These are phyloP conservation scores for Metellina segmentata DNA, from an alignment of 2,888 invertebrate species.

Conservation along the genomic window DNA sequence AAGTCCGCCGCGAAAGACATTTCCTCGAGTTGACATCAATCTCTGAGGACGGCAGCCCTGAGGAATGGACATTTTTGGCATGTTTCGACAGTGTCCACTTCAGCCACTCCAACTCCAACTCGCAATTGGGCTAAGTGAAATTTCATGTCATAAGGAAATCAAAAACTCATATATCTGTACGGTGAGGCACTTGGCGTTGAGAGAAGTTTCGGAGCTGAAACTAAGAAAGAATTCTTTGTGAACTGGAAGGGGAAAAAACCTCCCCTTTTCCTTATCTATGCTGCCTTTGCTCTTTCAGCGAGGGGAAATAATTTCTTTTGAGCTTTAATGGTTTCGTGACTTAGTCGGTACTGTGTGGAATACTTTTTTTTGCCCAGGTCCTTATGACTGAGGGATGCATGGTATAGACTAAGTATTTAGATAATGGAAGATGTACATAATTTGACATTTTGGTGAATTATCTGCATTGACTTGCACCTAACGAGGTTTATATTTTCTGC, in stretches of 20 bases:
- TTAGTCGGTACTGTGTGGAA: background rate
- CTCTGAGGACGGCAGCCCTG: background rate
- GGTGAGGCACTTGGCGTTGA: background rate
- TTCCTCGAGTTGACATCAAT: background rate
- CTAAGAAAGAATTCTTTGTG: slow-evolving; percentile 23
- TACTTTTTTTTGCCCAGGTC: too few relatives aligned
- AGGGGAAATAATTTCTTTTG: slow-evolving; percentile 15
- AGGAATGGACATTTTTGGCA: slow-evolving; percentile 47
- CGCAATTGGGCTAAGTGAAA: slow-evolving; percentile 58
- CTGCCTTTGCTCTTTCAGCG: background rate
- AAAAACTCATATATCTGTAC: slow-evolving; percentile 16
- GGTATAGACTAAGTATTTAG: too few relatives aligned
- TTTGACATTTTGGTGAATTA: too few relatives aligned
- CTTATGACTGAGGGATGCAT: too few relatives aligned
- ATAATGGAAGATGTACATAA: too few relatives aligned
- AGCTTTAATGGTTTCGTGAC: slow-evolving; percentile 30
- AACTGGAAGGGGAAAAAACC: background rate
- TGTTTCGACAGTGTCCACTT: slow-evolving; percentile 61
- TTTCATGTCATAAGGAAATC: slow-evolving; percentile 52
- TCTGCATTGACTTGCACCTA: too few relatives aligned
- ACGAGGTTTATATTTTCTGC: too few relatives aligned
- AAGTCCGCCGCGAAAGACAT: background rate
- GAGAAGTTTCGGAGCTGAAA: background rate
- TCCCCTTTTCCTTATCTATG: slow-evolving; percentile 7
- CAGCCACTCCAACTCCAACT: background rate